These are phyloP conservation scores for Eupithecia centaureata DNA, from an alignment of 2,888 invertebrate species.

Conservation along the genomic window DNA sequence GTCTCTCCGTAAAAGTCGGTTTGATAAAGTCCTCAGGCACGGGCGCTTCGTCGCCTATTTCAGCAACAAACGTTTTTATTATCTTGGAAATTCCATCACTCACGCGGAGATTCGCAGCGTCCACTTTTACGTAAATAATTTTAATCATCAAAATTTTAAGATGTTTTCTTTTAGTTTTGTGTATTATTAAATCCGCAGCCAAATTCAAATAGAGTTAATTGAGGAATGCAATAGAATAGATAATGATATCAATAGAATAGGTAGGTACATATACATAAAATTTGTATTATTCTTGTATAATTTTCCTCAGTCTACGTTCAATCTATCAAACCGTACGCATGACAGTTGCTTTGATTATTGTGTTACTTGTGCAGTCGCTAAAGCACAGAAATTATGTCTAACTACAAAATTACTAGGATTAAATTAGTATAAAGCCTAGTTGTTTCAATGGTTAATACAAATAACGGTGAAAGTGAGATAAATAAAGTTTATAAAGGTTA, in stretches of 20 bases:
- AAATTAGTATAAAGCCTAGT: slow-evolving; percentile 63
- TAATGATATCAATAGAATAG: slow-evolving; percentile 52
- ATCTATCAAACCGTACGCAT: slow-evolving; percentile 78
- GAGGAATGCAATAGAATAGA: slow-evolving; percentile 69
- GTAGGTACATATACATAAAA: slow-evolving; percentile 62
- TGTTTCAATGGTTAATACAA: slow-evolving; percentile 52
- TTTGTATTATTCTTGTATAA: slow-evolving; percentile 59
- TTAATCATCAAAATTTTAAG: slow-evolving; percentile 69
- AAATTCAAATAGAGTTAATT: slow-evolving; percentile 71
- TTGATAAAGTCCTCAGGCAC: slow-evolving; percentile 97
- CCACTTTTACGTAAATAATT: slow-evolving; percentile 40
- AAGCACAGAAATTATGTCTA: slow-evolving; percentile 69
- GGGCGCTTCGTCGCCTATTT: slow-evolving; percentile 96
- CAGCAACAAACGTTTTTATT: slow-evolving; percentile 63
- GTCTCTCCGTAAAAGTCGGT: slow-evolving; percentile 99
- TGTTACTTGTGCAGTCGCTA: slow-evolving; percentile 74
- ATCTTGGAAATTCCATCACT: slow-evolving; percentile 46
- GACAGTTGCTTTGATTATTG: slow-evolving; percentile 75
- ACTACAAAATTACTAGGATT: slow-evolving; percentile 59
- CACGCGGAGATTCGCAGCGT: slow-evolving; percentile 67
- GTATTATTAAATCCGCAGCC: slow-evolving; percentile 58
- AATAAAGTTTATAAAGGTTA: slow-evolving; percentile 42
- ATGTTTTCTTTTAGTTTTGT: slow-evolving; percentile 79
- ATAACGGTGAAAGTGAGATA: slow-evolving; percentile 48
- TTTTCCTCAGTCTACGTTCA: slow-evolving; percentile 59